These are phyloP conservation scores for Xestobium rufovillosum DNA, from an alignment of 2,888 invertebrate species.

Conservation along the genomic window DNA sequence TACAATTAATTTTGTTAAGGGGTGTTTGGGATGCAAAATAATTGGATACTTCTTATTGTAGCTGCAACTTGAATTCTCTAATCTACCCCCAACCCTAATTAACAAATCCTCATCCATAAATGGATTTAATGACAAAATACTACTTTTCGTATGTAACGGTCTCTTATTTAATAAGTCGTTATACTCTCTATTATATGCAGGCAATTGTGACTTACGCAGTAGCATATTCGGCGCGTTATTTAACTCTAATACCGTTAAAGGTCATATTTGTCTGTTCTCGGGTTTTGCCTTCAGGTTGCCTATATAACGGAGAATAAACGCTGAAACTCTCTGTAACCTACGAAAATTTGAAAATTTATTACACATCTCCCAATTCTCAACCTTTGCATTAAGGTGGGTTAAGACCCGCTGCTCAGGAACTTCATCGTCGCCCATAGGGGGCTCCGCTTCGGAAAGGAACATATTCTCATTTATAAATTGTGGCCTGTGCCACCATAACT, in stretches of 20 bases:
- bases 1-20: conserved; percentile 11
- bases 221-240: conserved; percentile 4
- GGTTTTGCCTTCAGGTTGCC: too few species aligned
- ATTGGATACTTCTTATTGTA: conserved; percentile 14
- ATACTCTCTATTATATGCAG: too few species aligned
- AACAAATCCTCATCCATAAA: conserved; percentile 8
- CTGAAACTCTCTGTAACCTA: conserved; percentile 3
- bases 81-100: conserved; percentile 12
- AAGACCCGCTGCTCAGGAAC: too few species aligned
- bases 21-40: conserved; percentile 8
- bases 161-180: too few species aligned
- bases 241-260: conserved; percentile 4
- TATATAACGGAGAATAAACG: conserved; percentile 3
- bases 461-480: background rate
- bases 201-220: conserved; percentile 2
- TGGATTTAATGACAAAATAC: too few species aligned
- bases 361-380: too few species aligned
- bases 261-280: too few species aligned
- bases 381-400: too few species aligned
- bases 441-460: too few species aligned
- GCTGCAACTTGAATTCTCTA: conserved; percentile 4
- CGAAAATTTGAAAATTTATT: conserved; percentile 7
- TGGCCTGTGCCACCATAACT: conserved; percentile 6
- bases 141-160: too few species aligned
- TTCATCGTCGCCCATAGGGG: too few species aligned